Evolutionary conservation across 2,888 invertebrate genomes (phyloP).

Genomic region (Agrotis exclamationis): DNA sequence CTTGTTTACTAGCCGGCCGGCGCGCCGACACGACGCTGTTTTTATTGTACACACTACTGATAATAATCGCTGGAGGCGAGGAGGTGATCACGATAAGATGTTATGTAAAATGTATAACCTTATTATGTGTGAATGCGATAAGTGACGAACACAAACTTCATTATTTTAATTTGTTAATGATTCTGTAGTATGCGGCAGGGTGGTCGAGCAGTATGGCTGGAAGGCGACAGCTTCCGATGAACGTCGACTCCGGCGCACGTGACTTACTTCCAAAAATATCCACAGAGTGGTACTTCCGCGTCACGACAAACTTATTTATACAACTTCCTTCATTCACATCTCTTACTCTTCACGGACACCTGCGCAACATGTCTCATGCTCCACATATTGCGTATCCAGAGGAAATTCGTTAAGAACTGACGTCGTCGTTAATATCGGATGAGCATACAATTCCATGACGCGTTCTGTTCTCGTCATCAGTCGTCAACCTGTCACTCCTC

Average conservation of each 20-base stretch:
- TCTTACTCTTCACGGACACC: background rate
- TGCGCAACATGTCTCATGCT: slow-evolving; percentile 1
- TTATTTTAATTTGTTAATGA: slow-evolving; percentile 14
- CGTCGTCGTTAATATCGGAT: background rate
- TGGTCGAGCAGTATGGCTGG: background rate
- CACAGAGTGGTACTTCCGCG: slow-evolving; percentile 44
- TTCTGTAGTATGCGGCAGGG: background rate
- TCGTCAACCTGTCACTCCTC: background rate
- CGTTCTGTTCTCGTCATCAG: background rate
- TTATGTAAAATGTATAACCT: slow-evolving; percentile 44
- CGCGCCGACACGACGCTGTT: slow-evolving; percentile 1
- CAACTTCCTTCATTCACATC: slow-evolving; percentile 17
- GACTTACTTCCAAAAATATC: slow-evolving; percentile 49
- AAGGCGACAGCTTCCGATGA: background rate
- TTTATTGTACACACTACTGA: slow-evolving; percentile 12
- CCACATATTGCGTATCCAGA: background rate
- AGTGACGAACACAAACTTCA: background rate
- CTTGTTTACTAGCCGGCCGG: background rate
- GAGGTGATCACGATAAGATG: slow-evolving; percentile 41
- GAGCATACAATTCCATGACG: slow-evolving; percentile 16
- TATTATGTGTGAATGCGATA: slow-evolving; percentile 5
- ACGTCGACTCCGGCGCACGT: slow-evolving; percentile 6
- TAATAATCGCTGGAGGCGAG: slow-evolving; percentile 32
- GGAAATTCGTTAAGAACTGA: background rate
- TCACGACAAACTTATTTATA: slow-evolving; percentile 37